A percentile compares a stretch with the other conserved stretches of the same genome.
phyloP scores from a whole-genome alignment of 2,888 invertebrate species.

The Macropis europaea region DNA sequence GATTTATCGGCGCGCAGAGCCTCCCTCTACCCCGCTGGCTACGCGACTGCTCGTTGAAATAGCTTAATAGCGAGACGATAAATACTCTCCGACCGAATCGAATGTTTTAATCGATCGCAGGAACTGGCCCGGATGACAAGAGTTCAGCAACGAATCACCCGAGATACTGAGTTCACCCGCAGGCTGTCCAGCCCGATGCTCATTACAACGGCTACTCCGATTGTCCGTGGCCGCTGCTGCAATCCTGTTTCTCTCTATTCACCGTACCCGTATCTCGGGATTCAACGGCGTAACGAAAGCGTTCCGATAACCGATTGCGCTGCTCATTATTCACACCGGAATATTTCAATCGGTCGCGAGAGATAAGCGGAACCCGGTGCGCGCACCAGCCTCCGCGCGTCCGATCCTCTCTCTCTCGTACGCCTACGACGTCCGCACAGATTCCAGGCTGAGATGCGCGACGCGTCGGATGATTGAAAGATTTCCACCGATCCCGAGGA shows the following conservation, averaged over 20 bases:
- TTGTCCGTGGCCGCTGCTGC: conserved; percentile 23
- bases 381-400: not conserved
- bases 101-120: conserved; percentile 50
- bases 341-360: conserved; percentile 12
- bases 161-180: conserved; percentile 29
- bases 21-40: conserved; percentile 13
- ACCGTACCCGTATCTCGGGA: conserved; percentile 10
- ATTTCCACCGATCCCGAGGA: not conserved
- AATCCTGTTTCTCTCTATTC: conserved; percentile 24
- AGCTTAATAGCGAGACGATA: conserved; percentile 47
- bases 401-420: not conserved
- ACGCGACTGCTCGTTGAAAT: conserved; percentile 15
- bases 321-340: conserved; percentile 40
- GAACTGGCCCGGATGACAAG: conserved; percentile 42
- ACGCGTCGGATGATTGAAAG: not conserved
- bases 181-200: conserved; percentile 36
- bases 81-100: conserved; percentile 34
- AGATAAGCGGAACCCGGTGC: conserved; percentile 8
- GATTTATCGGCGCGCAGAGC: conserved; percentile 44
- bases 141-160: conserved; percentile 41
- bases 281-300: conserved; percentile 24
- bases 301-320: conserved; percentile 29
- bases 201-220: conserved; percentile 43
- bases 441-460: not conserved
- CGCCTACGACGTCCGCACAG: not conserved